A percentile compares a stretch with the other conserved stretches of the same genome.
phyloP scores from a whole-genome alignment of 2,797 vertebrate genomes.

The Numenius phaeopus region DNA sequence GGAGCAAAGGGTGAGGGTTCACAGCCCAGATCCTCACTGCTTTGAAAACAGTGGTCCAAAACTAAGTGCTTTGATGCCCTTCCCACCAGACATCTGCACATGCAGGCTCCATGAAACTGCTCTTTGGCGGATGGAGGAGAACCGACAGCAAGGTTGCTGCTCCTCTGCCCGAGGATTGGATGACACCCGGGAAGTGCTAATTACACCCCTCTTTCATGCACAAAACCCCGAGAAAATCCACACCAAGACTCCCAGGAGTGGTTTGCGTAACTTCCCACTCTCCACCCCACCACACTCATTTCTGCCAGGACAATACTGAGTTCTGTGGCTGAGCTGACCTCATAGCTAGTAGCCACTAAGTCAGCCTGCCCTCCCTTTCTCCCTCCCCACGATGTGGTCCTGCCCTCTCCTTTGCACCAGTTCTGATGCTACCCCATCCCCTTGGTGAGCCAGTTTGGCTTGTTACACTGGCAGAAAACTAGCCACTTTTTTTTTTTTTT shows the following conservation, averaged over 20 bases:
- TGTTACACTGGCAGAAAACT: neutral
- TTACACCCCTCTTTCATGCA: neutral
- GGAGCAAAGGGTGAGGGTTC: neutral
- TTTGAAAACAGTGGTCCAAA: neutral
- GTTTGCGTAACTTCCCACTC: neutral
- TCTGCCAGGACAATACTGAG: neutral
- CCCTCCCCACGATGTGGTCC: neutral
- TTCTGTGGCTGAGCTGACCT: slow-evolving; percentile 13
- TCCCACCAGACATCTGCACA: rapidly evolving
- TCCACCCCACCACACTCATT: neutral
- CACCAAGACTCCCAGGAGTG: neutral
- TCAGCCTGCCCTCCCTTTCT: neutral
- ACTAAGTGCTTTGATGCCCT: neutral
- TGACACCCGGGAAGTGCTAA: neutral
- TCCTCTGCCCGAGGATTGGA: neutral
- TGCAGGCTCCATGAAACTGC: rapidly evolving
- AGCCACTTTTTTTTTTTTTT: neutral
- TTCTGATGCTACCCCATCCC: neutral
- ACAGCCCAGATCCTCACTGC: neutral
- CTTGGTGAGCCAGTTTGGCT: neutral
- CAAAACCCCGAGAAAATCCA: neutral
- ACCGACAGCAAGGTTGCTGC: neutral
- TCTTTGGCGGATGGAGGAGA: neutral
- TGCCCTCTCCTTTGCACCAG: neutral
- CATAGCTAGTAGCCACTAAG: neutral